Evolutionary conservation across 2,113 vertebrate species (phyloP), one percentile per base, ranked within the genome.

Genomic region (Oreochromis aureus): DNA sequence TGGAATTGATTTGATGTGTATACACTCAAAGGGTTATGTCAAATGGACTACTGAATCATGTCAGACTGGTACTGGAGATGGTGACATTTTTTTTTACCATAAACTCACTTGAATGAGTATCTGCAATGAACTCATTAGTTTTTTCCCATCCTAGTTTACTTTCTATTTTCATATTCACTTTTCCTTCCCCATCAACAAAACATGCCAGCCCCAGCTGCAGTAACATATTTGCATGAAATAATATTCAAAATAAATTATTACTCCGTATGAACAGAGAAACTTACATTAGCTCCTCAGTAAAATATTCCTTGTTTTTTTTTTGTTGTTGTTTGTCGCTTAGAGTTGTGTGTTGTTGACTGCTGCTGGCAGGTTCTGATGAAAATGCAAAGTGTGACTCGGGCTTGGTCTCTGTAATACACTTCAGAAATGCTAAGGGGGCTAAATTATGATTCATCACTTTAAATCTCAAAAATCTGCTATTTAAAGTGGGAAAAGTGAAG

Each of bases 201-300:
- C 13, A 73, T 1, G 39, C 66, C 22, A 73, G 66, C 39, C 39
- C 15, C 66, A 73, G 39, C 66, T 73, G 22, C 13, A 6, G n/a
- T 73, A 73, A 44, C 66, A 44, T 71, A 71, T 71, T 71, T 71
- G 66, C 66, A 41, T 44, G 66, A 4, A 71, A 71, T 39, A 41
- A 24, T 71, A 71, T 4, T 44, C n/a, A 71, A 71, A 44, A 71
- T 24, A 24, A 71, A 2, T 2, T 10, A 24, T 44, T 44, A 10
- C 39, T 71, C 39, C 12, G 3, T 44, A 71, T 71, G 22, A 22
- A 71, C n/a, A 71, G 5, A 41, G 19, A 71, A 16, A 24, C 7
- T 16, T 16, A 46, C 39, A 73, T 73, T 73, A 73, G n/a, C 22
- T 46, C 36, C 36, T 73, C 12, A 27, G 66, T 24, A 44, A 73